Base-by-base conservation (phyloP, 2,113 vertebrate genomes). In the Prunella fulvescens region DNA sequence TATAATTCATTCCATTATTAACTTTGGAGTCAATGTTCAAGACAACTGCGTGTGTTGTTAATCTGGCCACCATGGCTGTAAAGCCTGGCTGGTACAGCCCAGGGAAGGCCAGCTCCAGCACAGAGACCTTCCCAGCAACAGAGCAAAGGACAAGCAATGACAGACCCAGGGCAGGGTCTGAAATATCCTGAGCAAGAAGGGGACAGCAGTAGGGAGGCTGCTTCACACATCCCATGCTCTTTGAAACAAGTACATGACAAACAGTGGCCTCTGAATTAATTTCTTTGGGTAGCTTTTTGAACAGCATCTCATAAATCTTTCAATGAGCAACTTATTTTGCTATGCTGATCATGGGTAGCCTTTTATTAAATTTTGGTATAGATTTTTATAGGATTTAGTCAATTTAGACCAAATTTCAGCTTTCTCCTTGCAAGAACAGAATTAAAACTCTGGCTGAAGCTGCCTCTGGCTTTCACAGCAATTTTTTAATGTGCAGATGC, bases 211-310 rank as follows among this genome's bases (percentile, higher is more conserved):
- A 50, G 29, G 26, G 16, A 25, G 5, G 5, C 16, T 28, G 8
- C 15, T 35, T 18, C 53, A 40, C 57, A 24, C 0, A 1, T 7
- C 19, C 14, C 0, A 0, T 9, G 18, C 8, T 62, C 72, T 33
- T 9, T 5, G 42, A 40, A 65, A 82, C 25, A 73, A 7, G 40
- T 4, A 14, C 33, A 9, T 1, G 7, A 53, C 23, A 84, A 90
- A 57, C 40, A 58, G 2, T 2, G 19, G 45, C 23, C 14, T 72
- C 65, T 58, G 45, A 87, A 80, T 72, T 62, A 20, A 58, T 57
- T 80, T 58, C 8, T 40, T 58, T 19, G 3, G 4, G 10, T 14
- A 28, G 1, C 31, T 51, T 25, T 66, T 83, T 23, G 12, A 88
- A 44, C 7, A 62, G 39, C 35, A 48, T 31, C 69, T 88, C 39